These are phyloP conservation scores for Python bivittatus DNA, from an alignment of 2,113 vertebrate species.

Conservation along the genomic window DNA sequence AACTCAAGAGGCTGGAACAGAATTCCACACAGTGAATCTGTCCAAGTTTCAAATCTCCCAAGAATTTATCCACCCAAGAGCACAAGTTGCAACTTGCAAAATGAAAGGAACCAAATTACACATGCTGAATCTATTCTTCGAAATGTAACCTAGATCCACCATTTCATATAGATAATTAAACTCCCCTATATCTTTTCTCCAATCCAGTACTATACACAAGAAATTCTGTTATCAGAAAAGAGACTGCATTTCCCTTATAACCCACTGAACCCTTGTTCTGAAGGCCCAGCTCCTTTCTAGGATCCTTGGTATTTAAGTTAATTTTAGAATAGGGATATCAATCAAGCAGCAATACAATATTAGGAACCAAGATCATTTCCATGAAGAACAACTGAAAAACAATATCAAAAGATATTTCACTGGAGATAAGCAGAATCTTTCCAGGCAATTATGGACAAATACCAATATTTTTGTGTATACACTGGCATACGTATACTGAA, in stretches of 20 bases:
- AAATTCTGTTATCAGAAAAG: not conserved
- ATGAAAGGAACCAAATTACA: not conserved
- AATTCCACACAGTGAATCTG: not conserved
- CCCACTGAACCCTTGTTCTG: not conserved
- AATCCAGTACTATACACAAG: not conserved
- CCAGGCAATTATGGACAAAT: not conserved
- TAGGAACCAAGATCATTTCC: rapidly evolving
- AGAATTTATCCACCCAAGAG: not conserved
- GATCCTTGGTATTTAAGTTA: not conserved
- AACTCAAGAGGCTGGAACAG: not conserved
- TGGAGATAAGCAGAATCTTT: not conserved
- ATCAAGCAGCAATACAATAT: not conserved
- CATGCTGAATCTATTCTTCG: not conserved
- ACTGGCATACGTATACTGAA: not conserved
- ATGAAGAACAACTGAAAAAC: not conserved
- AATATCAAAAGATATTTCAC: not conserved
- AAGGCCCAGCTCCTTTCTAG: not conserved
- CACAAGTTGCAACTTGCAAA: not conserved
- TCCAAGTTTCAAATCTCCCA: no score
- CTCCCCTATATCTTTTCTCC: not conserved
- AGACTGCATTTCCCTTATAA: not conserved
- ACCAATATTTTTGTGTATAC: not conserved
- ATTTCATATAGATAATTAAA: not conserved
- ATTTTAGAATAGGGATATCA: slow-evolving; percentile 33
- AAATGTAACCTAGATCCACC: not conserved